Conservation (phyloP, 2,113 vertebrate genomes). For the Chionomys nivalis region DNA sequence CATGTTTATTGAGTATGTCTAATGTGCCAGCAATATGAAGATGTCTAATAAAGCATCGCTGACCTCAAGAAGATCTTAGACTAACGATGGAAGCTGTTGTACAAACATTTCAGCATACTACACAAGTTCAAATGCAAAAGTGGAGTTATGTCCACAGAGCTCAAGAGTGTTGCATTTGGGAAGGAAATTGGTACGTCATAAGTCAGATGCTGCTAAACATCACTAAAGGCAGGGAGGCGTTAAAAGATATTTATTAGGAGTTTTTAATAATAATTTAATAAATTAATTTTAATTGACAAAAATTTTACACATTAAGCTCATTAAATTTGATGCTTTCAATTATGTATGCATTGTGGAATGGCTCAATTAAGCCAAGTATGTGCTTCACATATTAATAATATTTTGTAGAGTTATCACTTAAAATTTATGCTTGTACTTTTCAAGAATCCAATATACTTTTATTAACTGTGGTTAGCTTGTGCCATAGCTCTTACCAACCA, state of each 20-base stretch:
- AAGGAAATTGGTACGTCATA: background rate
- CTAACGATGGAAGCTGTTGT: background rate
- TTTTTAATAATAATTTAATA: background rate
- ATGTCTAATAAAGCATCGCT: background rate
- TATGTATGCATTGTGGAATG: background rate
- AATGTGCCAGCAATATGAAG: background rate
- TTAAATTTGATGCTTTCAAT: background rate
- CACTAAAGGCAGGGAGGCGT: background rate
- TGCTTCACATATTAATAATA: background rate
- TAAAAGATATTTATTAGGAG: background rate
- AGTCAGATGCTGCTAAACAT: background rate
- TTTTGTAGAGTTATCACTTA: background rate
- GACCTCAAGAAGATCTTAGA: background rate
- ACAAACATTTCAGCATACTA: background rate
- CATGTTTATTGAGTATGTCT: constrained; percentile 25
- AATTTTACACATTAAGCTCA: background rate
- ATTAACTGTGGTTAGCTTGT: background rate
- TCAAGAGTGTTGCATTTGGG: background rate
- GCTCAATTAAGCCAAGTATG: background rate
- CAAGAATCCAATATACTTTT: background rate
- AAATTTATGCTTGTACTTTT: background rate
- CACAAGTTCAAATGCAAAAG: background rate
- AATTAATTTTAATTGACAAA: constrained; percentile 11
- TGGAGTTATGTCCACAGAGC: background rate
- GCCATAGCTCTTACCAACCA: background rate